Evolutionary conservation across 2,888 invertebrate genomes (phyloP).

Genomic region (Hydrotaea diabolus): DNA sequence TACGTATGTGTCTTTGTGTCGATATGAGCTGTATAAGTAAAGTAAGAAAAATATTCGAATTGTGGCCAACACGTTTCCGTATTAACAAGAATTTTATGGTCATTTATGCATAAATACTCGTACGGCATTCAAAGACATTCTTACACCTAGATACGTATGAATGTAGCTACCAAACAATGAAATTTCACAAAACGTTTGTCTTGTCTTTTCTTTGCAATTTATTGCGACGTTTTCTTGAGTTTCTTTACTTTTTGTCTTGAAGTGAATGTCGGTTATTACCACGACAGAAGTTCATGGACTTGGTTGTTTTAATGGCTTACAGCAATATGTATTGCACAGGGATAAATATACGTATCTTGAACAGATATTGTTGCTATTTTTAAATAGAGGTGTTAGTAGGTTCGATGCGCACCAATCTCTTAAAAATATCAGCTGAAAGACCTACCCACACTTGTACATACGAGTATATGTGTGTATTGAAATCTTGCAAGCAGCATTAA

Average conservation of each 20-base stretch:
- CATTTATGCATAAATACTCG: not conserved
- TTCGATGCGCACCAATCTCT: no score
- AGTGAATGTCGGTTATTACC: slow-evolving; percentile 20
- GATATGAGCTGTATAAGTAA: not conserved
- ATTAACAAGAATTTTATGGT: slow-evolving; percentile 13
- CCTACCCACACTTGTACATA: no score
- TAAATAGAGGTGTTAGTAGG: not conserved
- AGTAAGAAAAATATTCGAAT: not conserved
- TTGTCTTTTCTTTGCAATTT: slow-evolving; percentile 8
- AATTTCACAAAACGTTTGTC: slow-evolving; percentile 1
- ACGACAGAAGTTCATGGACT: slow-evolving; percentile 1
- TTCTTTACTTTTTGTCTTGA: not conserved
- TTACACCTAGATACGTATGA: not conserved
- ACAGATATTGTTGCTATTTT: not conserved
- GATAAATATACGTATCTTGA: not conserved
- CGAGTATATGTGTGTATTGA: no score
- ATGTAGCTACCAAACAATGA: not conserved
- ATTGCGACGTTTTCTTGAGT: slow-evolving; percentile 7
- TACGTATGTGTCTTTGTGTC: not conserved
- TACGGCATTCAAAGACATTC: not conserved
- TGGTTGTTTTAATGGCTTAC: not conserved
- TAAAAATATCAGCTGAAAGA: no score
- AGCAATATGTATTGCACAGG: not conserved
- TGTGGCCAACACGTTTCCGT: slow-evolving; percentile 30
- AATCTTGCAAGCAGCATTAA: no score